These are phyloP conservation scores for Macheiramphus alcinus DNA, from an alignment of 2,113 vertebrate genomes.

Conservation along the genomic window DNA sequence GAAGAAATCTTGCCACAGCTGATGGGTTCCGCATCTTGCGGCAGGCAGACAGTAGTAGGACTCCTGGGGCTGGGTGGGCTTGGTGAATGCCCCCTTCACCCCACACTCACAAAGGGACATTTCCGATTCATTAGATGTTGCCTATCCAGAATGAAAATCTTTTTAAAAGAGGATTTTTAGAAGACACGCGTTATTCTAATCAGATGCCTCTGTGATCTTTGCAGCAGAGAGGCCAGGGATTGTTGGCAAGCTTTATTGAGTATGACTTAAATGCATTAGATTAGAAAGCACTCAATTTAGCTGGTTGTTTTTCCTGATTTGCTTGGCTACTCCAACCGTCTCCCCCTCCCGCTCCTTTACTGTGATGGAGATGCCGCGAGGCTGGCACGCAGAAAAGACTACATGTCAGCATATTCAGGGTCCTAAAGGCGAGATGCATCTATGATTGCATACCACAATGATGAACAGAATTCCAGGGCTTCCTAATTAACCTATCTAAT, in stretches of 20 bases:
- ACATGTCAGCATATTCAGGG: background rate
- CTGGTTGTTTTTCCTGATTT: constrained; percentile 56
- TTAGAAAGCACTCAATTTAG: constrained; percentile 63
- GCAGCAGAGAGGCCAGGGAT: background rate
- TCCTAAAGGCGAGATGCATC: background rate
- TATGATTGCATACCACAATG: background rate
- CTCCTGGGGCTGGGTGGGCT: background rate
- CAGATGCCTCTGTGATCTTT: constrained; percentile 27
- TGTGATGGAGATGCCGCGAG: background rate
- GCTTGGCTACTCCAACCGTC: constrained; percentile 3
- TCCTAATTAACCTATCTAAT: constrained; percentile 42
- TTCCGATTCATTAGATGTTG: background rate
- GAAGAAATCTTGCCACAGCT: background rate
- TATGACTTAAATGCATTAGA: constrained; percentile 62
- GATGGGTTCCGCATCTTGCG: background rate
- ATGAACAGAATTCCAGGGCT: constrained; percentile 20
- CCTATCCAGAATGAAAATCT: background rate
- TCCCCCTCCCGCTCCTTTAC: background rate
- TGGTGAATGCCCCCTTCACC: background rate
- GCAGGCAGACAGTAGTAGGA: background rate
- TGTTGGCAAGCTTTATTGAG: constrained; percentile 43
- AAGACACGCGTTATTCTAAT: background rate
- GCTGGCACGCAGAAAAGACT: constrained; percentile 40
- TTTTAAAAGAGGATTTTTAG: constrained; percentile 26
- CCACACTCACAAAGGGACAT: background rate